Base-by-base conservation (phyloP, 2,797 vertebrate species). In the Capromys pilorides region DNA sequence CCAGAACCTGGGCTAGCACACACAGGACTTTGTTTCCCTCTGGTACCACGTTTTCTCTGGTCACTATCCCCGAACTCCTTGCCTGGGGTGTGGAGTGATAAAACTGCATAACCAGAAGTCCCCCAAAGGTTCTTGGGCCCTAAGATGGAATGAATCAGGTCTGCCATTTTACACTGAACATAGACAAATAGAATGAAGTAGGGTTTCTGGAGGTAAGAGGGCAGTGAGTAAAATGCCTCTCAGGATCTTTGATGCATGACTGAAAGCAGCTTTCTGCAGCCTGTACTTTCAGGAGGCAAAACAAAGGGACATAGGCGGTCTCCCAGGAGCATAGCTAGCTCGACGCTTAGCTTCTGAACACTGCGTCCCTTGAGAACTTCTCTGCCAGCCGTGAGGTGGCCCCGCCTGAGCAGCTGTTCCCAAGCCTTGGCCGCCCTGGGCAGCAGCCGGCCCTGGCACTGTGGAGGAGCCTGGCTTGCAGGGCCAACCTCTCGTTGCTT, bases 1-100 rank as follows among this genome's bases (percentile, higher is more conserved):
- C 88, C 87, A 86, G 80, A 95, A 83, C 51, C 67, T 90, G 57
- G 49, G n/a, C 91, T 96, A 93, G 86, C 49, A 93, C 71, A 84
- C 12, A 51, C 31, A 41, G 24, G 36, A 54, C 26, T 93, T 87
- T 89, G 89, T 83, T 92, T 95, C 33, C 83, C 95, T 88, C 39
- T 71, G 51, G 86, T 82, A 69, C 21, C 80, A 1, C 64, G 41
- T 85, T 94, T 95, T 95, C 91, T 86, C 26, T 93, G 39, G 21
- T 90, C 57, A 78, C 91, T 36, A 14, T 62, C 79, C 69, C 75
- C 45, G 7, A n/a, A 36, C 88, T 86, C 80, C 54, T 91, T 41
- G n/a, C 49, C 21, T 78, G 82, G 54, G 7, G 12, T 78, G 1
- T 86, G 77, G 64, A 92, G 21, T 85, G n/a, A 79, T 88, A 85